Percentiles rank a stretch among this genome's conserved stretches.
phyloP scores from a whole-genome alignment of 1,140 invertebrate species.

The Hylaeus volcanicus region DNA sequence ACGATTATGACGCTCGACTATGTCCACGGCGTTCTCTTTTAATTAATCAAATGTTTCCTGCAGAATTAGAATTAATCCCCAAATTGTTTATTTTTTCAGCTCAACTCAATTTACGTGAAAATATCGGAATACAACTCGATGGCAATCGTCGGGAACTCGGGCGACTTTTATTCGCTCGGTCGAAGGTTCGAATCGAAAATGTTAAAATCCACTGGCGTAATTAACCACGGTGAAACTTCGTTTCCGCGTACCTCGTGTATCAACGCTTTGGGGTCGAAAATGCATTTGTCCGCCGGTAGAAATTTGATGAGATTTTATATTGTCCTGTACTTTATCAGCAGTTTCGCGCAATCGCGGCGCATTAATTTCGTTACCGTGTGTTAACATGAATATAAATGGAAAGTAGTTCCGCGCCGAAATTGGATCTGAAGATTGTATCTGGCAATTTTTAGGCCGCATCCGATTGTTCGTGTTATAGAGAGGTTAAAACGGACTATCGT shows the following conservation, averaged over 20 bases:
- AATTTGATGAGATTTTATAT: slow-evolving; percentile 50
- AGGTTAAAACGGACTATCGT: not conserved
- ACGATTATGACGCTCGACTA: too few relatives aligned
- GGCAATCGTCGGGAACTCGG: not conserved
- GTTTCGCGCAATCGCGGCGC: slow-evolving; percentile 28
- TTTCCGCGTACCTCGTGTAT: not conserved
- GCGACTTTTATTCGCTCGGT: not conserved
- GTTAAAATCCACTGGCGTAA: slow-evolving; percentile 26
- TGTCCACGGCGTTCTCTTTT: too few relatives aligned
- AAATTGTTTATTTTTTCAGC: too few relatives aligned
- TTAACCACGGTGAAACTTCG: slow-evolving; percentile 33
- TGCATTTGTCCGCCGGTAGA: slow-evolving; percentile 24
- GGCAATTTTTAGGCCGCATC: slow-evolving; percentile 12
- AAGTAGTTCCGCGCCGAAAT: slow-evolving; percentile 15
- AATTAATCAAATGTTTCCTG: too few relatives aligned
- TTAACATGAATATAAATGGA: slow-evolving; percentile 46
- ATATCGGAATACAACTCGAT: not conserved
- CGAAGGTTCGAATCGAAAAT: slow-evolving; percentile 12
- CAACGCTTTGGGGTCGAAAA: slow-evolving; percentile 7
- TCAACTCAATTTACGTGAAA: not conserved
- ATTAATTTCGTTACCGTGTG: slow-evolving; percentile 42
- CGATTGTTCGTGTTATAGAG: not conserved
- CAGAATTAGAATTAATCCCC: too few relatives aligned
- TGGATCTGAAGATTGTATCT: slow-evolving; percentile 19
- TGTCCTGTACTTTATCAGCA: slow-evolving; percentile 35